A percentile compares a stretch with the other conserved stretches of the same genome.
These are phyloP conservation scores for Polylopha cassiicola DNA, from an alignment of 2,888 invertebrate genomes.

Conservation along the genomic window DNA sequence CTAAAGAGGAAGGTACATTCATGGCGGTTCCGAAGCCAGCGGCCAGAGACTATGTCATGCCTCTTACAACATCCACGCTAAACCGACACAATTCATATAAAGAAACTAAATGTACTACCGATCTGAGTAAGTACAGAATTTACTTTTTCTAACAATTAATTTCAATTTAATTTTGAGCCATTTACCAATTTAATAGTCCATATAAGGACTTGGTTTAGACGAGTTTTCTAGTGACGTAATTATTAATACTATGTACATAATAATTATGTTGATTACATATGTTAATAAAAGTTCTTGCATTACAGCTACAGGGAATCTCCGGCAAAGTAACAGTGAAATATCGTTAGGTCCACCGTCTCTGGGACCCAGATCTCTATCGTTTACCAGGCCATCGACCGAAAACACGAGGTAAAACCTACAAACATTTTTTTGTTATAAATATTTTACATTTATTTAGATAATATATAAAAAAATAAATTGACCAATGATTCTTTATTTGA, in stretches of 20 bases:
- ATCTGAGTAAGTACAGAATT: constrained; percentile 65
- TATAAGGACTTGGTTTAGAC: no score
- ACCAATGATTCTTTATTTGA: constrained; percentile 5
- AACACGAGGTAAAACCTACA: constrained; percentile 46
- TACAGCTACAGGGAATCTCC: constrained; percentile 53
- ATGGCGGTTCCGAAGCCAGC: constrained; percentile 37
- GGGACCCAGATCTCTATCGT: constrained; percentile 67
- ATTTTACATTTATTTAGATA: no score
- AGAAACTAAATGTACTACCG: constrained; percentile 60
- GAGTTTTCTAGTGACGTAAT: no score
- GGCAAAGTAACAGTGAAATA: constrained; percentile 67
- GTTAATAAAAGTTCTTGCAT: no score
- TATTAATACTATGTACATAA: no score
- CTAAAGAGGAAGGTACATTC: constrained; percentile 53
- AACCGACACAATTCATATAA: constrained; percentile 71
- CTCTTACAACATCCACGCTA: constrained; percentile 44
- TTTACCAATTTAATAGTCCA: no score
- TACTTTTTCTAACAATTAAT: no score
- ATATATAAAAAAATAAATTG: no score
- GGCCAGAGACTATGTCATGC: constrained; percentile 47
- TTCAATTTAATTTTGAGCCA: no score
- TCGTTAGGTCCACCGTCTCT: constrained; percentile 61
- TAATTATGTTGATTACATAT: no score
- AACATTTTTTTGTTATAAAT: not conserved
- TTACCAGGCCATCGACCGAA: constrained; percentile 56